Conservation (phyloP, 2,113 vertebrate species). For the Carassius auratus region DNA sequence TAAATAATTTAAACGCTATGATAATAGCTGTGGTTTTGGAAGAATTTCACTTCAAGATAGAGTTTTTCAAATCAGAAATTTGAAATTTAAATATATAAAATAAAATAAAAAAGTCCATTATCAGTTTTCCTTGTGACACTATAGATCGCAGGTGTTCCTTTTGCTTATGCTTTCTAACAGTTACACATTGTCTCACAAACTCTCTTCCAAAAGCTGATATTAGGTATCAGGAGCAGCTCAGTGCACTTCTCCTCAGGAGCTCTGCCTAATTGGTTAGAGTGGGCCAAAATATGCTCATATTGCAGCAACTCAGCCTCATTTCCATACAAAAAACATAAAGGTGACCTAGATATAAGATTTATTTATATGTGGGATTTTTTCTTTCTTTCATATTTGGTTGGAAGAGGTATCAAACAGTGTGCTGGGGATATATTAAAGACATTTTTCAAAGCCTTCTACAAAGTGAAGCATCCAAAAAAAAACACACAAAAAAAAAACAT, state of each 20-base stretch:
- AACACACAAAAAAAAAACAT: conserved; percentile 55
- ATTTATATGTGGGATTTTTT: conserved; percentile 38
- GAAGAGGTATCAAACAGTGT: conserved; percentile 46
- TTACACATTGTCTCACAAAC: conserved; percentile 24
- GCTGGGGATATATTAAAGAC: conserved; percentile 48
- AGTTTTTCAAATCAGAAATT: neutral
- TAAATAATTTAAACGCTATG: neutral
- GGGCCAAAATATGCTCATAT: conserved; percentile 74
- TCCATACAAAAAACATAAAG: conserved; percentile 70
- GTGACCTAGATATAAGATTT: conserved; percentile 71
- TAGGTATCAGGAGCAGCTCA: conserved; percentile 71
- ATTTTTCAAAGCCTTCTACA: conserved; percentile 60
- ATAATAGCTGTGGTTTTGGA: neutral
- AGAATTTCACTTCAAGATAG: neutral
- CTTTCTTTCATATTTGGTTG: conserved; percentile 30
- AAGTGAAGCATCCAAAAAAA: conserved; percentile 62
- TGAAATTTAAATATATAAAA: neutral
- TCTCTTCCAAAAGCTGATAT: conserved; percentile 27
- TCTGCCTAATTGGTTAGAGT: conserved; percentile 78
- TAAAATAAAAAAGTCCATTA: neutral
- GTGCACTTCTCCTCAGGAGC: conserved; percentile 75
- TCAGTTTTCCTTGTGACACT: neutral
- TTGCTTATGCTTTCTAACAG: conserved; percentile 17
- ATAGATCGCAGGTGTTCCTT: neutral
- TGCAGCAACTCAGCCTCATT: conserved; percentile 76